These are phyloP conservation scores for Paracyclopina nana DNA, from an alignment of 1,140 invertebrate genomes.

Conservation along the genomic window DNA sequence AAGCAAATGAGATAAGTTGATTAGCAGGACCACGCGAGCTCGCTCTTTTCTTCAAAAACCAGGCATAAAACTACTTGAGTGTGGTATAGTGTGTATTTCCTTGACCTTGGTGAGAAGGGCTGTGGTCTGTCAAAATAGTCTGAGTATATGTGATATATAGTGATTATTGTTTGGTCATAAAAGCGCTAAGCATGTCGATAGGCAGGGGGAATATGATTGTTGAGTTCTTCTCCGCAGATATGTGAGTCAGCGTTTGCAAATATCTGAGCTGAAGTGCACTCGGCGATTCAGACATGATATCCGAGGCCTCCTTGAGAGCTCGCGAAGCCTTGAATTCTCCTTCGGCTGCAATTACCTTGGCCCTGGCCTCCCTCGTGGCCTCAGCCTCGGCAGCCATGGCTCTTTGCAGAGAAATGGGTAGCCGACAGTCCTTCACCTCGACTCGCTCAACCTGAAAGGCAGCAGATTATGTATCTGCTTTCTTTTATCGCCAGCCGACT, in stretches of 20 bases:
- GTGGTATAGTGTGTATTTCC: no score
- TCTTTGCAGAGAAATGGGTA: constrained; percentile 35
- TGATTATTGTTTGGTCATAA: not conserved
- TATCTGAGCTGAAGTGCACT: constrained; percentile 50
- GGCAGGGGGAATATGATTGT: constrained; percentile 61
- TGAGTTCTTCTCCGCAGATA: constrained; percentile 36
- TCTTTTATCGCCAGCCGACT: no score
- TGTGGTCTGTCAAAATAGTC: no score
- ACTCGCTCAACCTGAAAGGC: constrained; percentile 8
- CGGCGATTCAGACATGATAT: constrained; percentile 62
- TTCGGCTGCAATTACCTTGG: constrained; percentile 35
- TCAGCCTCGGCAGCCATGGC: constrained; percentile 36
- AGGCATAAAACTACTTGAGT: no score
- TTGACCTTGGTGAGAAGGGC: no score
- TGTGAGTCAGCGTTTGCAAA: not conserved
- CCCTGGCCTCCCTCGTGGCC: constrained; percentile 32
- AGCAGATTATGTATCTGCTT: no score
- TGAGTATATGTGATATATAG: not conserved
- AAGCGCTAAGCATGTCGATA: not conserved
- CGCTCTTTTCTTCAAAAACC: no score
- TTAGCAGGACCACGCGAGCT: no score
- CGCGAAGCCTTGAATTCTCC: constrained; percentile 64
- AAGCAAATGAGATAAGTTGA: no score
- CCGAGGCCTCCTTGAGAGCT: constrained; percentile 66
- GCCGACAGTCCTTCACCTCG: constrained; percentile 33